Percentiles rank a stretch among this genome's conserved stretches.
Conservation (phyloP, 2,888 invertebrate genomes). For the Tolmerus cingulatus region DNA sequence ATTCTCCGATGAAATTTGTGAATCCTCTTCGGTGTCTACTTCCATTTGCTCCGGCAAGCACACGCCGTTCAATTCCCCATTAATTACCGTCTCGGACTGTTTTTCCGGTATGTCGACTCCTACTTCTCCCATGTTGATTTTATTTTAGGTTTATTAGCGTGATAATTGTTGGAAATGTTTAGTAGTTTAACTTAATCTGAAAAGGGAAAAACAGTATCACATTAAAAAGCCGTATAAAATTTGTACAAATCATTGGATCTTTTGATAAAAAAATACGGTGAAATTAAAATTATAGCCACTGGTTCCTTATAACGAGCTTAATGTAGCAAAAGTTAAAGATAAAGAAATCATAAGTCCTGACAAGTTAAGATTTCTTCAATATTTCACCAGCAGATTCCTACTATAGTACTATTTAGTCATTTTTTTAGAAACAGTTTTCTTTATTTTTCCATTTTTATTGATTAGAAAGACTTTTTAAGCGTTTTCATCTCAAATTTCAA, state of each 20-base stretch:
- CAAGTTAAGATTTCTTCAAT: no score
- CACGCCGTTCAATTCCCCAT: conserved; percentile 56
- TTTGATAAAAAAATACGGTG: not conserved
- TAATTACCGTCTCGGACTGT: conserved; percentile 51
- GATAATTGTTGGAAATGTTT: not conserved
- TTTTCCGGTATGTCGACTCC: conserved; percentile 54
- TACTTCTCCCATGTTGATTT: conserved; percentile 51
- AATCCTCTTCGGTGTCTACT: conserved; percentile 55
- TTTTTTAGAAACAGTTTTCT: no score
- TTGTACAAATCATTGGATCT: not conserved
- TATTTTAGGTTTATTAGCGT: not conserved
- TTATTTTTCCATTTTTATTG: no score
- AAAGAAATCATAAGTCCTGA: no score
- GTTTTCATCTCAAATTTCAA: no score
- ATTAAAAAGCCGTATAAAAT: not conserved
- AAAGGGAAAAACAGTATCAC: not conserved
- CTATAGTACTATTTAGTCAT: no score
- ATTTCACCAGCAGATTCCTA: no score
- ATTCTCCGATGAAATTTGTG: conserved; percentile 59
- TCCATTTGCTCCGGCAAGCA: conserved; percentile 51
- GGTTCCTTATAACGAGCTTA: no score
- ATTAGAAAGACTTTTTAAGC: no score
- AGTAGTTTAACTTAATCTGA: not conserved
- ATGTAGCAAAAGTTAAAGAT: no score
- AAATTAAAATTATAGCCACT: no score